These are phyloP conservation scores for Microtus pennsylvanicus DNA, from an alignment of 2,113 vertebrate species.

Conservation along the genomic window DNA sequence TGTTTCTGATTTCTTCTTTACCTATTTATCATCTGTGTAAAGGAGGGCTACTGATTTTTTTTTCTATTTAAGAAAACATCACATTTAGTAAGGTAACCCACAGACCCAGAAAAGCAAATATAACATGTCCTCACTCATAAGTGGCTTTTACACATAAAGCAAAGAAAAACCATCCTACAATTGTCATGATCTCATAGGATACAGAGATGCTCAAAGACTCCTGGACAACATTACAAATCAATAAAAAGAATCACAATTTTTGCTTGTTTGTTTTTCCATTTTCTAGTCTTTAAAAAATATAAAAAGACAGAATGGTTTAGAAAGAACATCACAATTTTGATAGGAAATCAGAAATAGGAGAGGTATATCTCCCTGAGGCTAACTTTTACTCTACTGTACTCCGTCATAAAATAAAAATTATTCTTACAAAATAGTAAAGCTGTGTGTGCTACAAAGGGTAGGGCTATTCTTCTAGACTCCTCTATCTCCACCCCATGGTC, in stretches of 20 bases:
- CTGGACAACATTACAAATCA: not conserved
- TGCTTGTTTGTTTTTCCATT: accelerated
- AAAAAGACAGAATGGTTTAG: not conserved
- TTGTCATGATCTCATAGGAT: not conserved
- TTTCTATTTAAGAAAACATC: no score
- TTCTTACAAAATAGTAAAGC: not conserved
- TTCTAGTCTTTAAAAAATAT: conserved; percentile 9
- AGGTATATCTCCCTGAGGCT: not conserved
- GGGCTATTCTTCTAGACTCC: not conserved
- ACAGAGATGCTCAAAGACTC: not conserved
- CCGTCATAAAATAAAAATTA: not conserved
- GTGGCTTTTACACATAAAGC: no score
- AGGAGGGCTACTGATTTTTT: no score
- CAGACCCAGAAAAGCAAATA: no score
- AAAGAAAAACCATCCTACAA: no score
- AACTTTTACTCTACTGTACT: not conserved
- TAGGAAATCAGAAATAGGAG: not conserved
- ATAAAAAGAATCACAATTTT: not conserved
- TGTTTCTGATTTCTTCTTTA: no score
- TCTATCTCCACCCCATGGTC: not conserved
- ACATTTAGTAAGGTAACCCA: no score
- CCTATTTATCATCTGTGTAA: no score
- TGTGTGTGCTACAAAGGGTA: not conserved
- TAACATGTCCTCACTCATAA: no score
- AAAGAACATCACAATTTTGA: not conserved